Conservation (phyloP, 2,888 invertebrate species). For the Microctonus hyperodae region DNA sequence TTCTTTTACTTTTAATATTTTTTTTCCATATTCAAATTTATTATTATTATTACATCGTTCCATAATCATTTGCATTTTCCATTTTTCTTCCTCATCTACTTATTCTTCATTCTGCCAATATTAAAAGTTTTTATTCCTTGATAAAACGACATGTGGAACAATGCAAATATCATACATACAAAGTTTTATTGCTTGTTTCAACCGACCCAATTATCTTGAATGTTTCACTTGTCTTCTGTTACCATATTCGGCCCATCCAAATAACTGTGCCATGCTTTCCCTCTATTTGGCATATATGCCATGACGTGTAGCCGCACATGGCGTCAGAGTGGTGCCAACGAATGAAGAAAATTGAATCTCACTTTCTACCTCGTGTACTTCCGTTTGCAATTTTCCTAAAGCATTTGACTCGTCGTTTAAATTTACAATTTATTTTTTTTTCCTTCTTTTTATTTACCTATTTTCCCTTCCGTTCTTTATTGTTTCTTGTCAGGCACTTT, state of each 20-base stretch:
- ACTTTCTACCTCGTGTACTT: background rate
- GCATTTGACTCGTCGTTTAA: slow-evolving; percentile 18
- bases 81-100: background rate
- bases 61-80: background rate
- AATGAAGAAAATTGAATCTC: slow-evolving; percentile 11
- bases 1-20: too few relatives aligned
- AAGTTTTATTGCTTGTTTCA: slow-evolving; percentile 8
- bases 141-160: background rate
- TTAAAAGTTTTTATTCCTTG: background rate
- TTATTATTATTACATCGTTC: too few relatives aligned
- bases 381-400: slow-evolving; percentile 8
- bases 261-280: background rate
- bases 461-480: background rate
- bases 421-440: background rate
- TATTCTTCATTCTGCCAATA: background rate
- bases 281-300: background rate
- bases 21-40: too few relatives aligned
- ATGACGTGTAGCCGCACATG: slow-evolving; percentile 12
- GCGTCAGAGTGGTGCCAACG: background rate
- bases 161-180: background rate
- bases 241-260: background rate
- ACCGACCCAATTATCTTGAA: slow-evolving; percentile 11
- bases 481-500: background rate
- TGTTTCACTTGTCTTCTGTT: slow-evolving; percentile 12
- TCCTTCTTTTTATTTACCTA: background rate